Evolutionary conservation across 2,113 vertebrate species (phyloP), one percentile per base, ranked within the genome.

Genomic region (Anoura caudifer): DNA sequence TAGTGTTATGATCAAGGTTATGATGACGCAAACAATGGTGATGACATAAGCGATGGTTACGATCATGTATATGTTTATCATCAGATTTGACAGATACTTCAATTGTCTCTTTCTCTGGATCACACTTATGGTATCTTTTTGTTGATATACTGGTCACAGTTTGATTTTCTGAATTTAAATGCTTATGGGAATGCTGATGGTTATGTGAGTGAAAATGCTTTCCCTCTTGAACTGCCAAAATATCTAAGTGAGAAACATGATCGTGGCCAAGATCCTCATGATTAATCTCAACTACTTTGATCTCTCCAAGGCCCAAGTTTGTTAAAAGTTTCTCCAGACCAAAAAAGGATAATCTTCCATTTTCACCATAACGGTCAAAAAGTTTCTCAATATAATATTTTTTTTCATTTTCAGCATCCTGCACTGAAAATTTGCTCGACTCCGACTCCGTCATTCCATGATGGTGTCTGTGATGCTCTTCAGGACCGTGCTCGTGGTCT

Each of bases 201-300:
- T 86, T 97, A 24, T 97, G 98, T 4, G 99, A 97, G 96, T 99
- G 99, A 14, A 98, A 98, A 97, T 99, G 99, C 90, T 98, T 98
- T 87, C 99, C 99, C 92, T 99, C 99, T 94, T 99, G 99, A 87
- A 99, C 96, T 56, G 99, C 99, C 97, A 99, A 97, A 92, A 99
- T 84, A 96, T 99, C 99, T 31, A 99, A 98, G 95, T 99, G 99
- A 95, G 99, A 99, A 93, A 99, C 99, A 13, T 99, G 99, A 97
- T 99, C 99, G 0, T 99, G 99, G 56, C 99, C 99, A 95, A 99
- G 98, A 33, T 99, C 98, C 90, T 99, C 99, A 38, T 99, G 99
- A 97, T 99, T 99, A 93, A 99, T 97, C 87, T 98, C 99, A 45
- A 99, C 99, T 89, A 99, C 97, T 97, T 99, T 99, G 45, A 99